phyloP scores from a whole-genome alignment of 2,888 invertebrate species.

The Drosophila bunnanda region DNA sequence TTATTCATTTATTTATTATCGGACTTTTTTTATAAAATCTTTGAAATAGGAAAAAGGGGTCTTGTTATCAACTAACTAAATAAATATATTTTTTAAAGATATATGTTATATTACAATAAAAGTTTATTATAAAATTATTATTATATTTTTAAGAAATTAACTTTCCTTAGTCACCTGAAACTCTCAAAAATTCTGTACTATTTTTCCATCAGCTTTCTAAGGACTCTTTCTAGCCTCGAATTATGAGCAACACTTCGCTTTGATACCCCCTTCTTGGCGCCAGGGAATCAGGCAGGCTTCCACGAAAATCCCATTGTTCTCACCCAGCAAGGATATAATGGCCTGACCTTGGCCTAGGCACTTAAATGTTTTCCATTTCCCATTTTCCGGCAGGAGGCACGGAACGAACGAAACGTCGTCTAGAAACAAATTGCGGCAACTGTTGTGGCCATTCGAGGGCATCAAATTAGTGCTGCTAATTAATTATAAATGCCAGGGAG shows the following conservation, averaged over 20 bases:
- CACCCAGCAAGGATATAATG: background rate
- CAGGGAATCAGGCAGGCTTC: slow-evolving; percentile 2
- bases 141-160: background rate
- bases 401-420: background rate
- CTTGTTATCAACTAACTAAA: background rate
- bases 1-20: background rate
- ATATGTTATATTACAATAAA: too few species aligned
- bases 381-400: background rate
- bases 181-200: background rate
- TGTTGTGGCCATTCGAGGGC: slow-evolving; percentile 42
- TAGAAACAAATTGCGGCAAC: slow-evolving; percentile 44
- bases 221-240: background rate
- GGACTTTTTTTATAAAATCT: background rate
- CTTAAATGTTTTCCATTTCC: slow-evolving; percentile 25
- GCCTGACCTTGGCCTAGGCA: slow-evolving; percentile 39
- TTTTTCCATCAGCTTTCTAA: background rate
- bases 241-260: slow-evolving; percentile 7
- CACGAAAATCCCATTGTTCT: slow-evolving; percentile 10
- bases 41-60: background rate
- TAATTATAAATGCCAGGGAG: slow-evolving; percentile 65
- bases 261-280: background rate
- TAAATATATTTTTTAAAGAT: too few species aligned
- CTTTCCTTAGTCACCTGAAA: background rate
- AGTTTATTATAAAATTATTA: too few species aligned
- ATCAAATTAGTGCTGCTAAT: slow-evolving; percentile 63